These are phyloP conservation scores for Tachypleus tridentatus DNA, from an alignment of 1,140 invertebrate genomes.

Conservation along the genomic window DNA sequence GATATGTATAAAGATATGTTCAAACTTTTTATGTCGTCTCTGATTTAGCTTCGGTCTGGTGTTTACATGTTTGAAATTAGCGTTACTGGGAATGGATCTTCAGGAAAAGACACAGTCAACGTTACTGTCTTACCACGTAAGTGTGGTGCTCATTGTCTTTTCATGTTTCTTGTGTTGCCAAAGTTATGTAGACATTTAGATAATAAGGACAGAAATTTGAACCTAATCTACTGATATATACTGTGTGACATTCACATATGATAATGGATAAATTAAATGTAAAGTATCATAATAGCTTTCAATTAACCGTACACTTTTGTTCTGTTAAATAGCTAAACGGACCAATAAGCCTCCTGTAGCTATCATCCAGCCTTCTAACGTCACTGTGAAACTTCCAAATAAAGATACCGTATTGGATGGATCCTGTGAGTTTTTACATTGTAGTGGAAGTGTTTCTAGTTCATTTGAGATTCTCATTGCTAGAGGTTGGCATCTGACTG, in stretches of 20 bases:
- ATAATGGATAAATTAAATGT: neutral
- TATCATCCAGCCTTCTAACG: slow-evolving; percentile 66
- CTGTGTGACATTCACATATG: neutral
- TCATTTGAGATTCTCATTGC: too few species aligned
- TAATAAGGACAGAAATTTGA: neutral
- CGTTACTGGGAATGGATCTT: slow-evolving; percentile 55
- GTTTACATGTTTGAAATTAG: slow-evolving; percentile 78
- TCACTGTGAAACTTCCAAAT: slow-evolving; percentile 78
- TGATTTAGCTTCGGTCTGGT: slow-evolving; percentile 47
- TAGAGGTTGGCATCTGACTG: too few species aligned
- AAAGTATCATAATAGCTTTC: slow-evolving; percentile 1
- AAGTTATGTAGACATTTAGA: neutral
- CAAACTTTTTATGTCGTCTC: neutral
- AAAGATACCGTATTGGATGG: slow-evolving; percentile 80
- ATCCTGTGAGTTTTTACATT: slow-evolving; percentile 34
- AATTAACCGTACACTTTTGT: slow-evolving; percentile 5
- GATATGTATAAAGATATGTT: neutral
- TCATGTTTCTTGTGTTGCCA: neutral
- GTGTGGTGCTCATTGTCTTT: slow-evolving; percentile 24
- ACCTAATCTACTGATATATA: too few species aligned
- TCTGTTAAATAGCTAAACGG: slow-evolving; percentile 48
- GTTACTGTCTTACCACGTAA: slow-evolving; percentile 76
- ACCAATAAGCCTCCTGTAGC: slow-evolving; percentile 74
- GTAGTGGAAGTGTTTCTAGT: neutral
- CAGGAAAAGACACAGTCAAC: slow-evolving; percentile 74